Conservation (phyloP, 1,140 invertebrate species). For the Stenopsyche tienmushanensis region DNA sequence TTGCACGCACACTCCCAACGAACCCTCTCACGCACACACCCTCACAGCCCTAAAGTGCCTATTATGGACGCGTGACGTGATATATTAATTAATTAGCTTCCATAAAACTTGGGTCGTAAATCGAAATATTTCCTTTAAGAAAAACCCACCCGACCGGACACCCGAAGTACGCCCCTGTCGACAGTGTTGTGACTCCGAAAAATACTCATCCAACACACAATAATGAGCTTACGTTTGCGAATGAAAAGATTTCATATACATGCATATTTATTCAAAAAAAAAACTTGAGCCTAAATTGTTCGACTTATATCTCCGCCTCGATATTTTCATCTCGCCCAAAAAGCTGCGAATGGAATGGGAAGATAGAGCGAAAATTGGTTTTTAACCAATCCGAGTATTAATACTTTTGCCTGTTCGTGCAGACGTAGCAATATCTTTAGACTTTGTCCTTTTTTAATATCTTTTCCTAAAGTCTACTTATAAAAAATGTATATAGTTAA, state of each 20-base stretch:
- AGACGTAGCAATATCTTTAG: conserved; percentile 38
- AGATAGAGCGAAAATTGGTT: conserved; percentile 32
- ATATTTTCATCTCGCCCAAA: conserved; percentile 8
- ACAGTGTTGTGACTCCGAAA: no score
- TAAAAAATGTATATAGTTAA: conserved; percentile 37
- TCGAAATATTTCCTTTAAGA: conserved; percentile 16
- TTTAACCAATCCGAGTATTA: conserved; percentile 38
- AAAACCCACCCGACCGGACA: conserved; percentile 6
- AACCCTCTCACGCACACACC: neutral
- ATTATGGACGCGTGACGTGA: conserved; percentile 16
- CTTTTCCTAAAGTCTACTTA: neutral
- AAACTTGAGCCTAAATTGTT: neutral
- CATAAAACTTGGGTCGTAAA: conserved; percentile 22
- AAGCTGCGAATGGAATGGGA: neutral
- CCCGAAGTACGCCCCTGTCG: neutral
- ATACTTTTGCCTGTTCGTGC: conserved; percentile 27
- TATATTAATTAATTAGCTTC: conserved; percentile 29
- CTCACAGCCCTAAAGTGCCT: neutral
- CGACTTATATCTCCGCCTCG: neutral
- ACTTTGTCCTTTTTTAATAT: conserved; percentile 40
- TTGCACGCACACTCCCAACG: neutral
- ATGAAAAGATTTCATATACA: no score
- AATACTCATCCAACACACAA: neutral
- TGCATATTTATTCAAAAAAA: no score
- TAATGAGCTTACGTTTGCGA: neutral